phyloP scores from a whole-genome alignment of 35 echinoderm and acorn worm genomes.

The Hemicentrotus pulcherrimus region DNA sequence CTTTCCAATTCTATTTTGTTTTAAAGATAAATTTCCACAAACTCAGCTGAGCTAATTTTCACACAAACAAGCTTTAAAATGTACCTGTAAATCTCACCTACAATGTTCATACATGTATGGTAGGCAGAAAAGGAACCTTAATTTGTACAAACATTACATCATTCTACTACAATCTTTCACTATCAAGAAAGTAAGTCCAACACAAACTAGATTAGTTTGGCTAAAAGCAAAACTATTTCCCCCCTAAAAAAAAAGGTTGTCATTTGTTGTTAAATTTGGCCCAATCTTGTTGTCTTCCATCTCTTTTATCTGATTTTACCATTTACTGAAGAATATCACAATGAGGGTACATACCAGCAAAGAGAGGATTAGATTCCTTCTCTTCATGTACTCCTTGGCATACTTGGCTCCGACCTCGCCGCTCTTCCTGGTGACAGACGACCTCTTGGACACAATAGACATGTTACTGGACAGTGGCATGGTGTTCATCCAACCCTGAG shows the following conservation, averaged over 20 bases:
- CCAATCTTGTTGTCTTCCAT: neutral
- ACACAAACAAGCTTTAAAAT: too few relatives aligned
- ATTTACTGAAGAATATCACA: neutral
- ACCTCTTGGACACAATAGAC: conserved; percentile 84
- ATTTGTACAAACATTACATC: too few relatives aligned
- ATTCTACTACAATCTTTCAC: too few relatives aligned
- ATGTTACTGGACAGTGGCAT: conserved; percentile 63
- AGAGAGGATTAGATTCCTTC: conserved; percentile 82
- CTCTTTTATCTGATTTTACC: neutral
- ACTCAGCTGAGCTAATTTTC: too few relatives aligned
- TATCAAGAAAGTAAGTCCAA: too few relatives aligned
- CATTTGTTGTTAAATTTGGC: neutral
- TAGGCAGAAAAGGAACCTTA: too few relatives aligned
- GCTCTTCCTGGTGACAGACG: conserved; percentile 87
- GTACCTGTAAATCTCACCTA: too few relatives aligned
- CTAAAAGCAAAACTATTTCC: too few relatives aligned
- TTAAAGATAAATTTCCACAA: too few relatives aligned
- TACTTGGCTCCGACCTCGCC: conserved; percentile 69
- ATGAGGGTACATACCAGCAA: conserved; percentile 65
- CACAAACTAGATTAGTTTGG: too few relatives aligned
- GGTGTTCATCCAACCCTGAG: conserved; percentile 90
- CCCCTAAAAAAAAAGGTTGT: neutral
- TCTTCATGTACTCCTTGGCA: conserved; percentile 85
- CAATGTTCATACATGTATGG: too few relatives aligned
- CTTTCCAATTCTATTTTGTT: too few relatives aligned